These are phyloP conservation scores for Macropus fuliginosus DNA, from an alignment of 2,797 vertebrate genomes.

Conservation along the genomic window DNA sequence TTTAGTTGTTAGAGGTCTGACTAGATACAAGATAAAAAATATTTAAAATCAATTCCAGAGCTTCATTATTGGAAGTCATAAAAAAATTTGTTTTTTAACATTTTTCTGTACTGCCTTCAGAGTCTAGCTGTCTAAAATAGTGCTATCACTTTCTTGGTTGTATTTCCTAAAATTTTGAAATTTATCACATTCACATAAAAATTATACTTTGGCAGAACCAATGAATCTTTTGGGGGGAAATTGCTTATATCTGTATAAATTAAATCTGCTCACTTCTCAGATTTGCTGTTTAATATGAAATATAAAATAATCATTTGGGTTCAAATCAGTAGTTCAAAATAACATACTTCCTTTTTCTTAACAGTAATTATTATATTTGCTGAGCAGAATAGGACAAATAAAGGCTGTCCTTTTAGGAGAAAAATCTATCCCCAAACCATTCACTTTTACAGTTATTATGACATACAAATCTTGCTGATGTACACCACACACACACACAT, in stretches of 20 bases:
- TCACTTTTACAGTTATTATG: slow-evolving; percentile 79
- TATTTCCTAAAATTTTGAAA: slow-evolving; percentile 72
- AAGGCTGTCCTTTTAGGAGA: slow-evolving; percentile 40
- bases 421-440: slow-evolving; percentile 64
- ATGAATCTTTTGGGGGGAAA: slow-evolving; percentile 76
- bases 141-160: slow-evolving; percentile 66
- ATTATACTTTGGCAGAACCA: slow-evolving; percentile 67
- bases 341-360: slow-evolving; percentile 71
- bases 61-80: slow-evolving; percentile 43
- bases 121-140: slow-evolving; percentile 71
- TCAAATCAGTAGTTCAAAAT: slow-evolving; percentile 74
- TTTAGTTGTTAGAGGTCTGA: slow-evolving; percentile 28
- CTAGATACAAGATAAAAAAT: slow-evolving; percentile 71
- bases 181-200: slow-evolving; percentile 76
- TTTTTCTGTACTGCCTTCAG: slow-evolving; percentile 59
- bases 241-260: slow-evolving; percentile 69
- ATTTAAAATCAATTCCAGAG: slow-evolving; percentile 59
- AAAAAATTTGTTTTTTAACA: slow-evolving; percentile 64
- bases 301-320: slow-evolving; percentile 42
- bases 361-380: slow-evolving; percentile 73
- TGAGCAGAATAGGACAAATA: slow-evolving; percentile 71
- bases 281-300: slow-evolving; percentile 74
- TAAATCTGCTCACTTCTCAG: slow-evolving; percentile 68
- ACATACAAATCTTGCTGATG: slow-evolving; percentile 81
- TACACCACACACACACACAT: background rate